Percentiles rank a stretch among this genome's conserved stretches.
Evolutionary conservation across 2,888 invertebrate genomes (phyloP).

Genomic region (Campoplex nolae): DNA sequence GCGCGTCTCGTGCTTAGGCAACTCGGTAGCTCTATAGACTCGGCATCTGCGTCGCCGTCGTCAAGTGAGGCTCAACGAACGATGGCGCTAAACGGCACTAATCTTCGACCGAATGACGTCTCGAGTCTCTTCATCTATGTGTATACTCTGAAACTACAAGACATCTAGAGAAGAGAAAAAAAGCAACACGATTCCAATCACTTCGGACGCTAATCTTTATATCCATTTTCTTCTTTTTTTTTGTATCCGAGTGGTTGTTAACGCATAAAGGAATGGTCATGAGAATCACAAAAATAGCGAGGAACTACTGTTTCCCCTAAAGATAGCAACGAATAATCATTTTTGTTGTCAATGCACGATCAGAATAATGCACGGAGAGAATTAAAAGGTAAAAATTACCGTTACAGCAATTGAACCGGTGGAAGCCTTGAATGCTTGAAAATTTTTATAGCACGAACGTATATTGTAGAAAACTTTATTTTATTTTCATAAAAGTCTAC

Average conservation of each 20-base stretch:
- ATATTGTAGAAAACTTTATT: too few species aligned
- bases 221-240: slow-evolving; percentile 1
- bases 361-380: too few species aligned
- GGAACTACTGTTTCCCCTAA: too few species aligned
- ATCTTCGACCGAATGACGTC: slow-evolving; percentile 66
- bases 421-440: too few species aligned
- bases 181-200: background rate
- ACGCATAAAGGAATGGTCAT: background rate
- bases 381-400: too few species aligned
- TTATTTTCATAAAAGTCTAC: too few species aligned
- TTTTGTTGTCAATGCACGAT: too few species aligned
- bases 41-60: slow-evolving; percentile 22
- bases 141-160: background rate
- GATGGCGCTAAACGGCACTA: slow-evolving; percentile 70
- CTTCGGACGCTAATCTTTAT: background rate
- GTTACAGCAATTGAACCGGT: too few species aligned
- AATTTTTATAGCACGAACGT: too few species aligned
- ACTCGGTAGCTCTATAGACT: slow-evolving; percentile 50
- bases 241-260: background rate
- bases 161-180: background rate
- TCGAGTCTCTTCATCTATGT: slow-evolving; percentile 52
- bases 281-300: background rate
- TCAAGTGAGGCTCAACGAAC: slow-evolving; percentile 53
- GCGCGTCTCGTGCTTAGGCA: slow-evolving; percentile 58
- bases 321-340: too few species aligned